These are phyloP conservation scores for Agrochola circellaris DNA, from an alignment of 2,888 invertebrate species.

Conservation along the genomic window DNA sequence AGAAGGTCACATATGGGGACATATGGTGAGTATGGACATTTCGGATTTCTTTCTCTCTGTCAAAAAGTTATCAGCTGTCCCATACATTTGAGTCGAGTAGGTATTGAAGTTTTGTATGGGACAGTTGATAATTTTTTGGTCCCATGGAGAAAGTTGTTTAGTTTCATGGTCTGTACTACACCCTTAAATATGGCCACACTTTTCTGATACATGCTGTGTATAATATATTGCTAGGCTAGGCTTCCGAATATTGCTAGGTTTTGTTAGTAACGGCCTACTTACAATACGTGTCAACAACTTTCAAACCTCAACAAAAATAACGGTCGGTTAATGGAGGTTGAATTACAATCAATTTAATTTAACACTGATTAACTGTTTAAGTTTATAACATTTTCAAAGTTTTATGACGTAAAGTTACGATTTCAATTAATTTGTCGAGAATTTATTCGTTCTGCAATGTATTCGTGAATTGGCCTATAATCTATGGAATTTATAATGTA, in stretches of 20 bases:
- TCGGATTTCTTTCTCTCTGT: no score
- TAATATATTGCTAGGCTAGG: no score
- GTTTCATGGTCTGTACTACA: no score
- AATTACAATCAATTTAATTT: constrained; percentile 13
- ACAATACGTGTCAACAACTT: neutral
- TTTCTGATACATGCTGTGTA: neutral
- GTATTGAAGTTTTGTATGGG: neutral
- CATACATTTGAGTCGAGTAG: no score
- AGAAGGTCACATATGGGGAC: no score
- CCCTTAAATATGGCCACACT: no score
- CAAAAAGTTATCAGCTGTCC: no score
- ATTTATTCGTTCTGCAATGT: constrained; percentile 12
- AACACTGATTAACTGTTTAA: neutral
- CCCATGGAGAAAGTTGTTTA: neutral
- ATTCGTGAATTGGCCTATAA: constrained; percentile 26
- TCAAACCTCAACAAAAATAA: neutral
- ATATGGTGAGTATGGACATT: neutral
- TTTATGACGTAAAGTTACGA: constrained; percentile 20
- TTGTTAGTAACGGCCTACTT: no score
- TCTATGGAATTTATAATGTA: constrained; percentile 21
- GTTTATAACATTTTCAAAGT: constrained; percentile 6
- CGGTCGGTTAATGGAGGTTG: neutral
- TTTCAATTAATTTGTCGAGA: constrained; percentile 16
- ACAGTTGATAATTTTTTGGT: neutral
- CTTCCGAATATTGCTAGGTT: neutral